These are phyloP conservation scores for Sparus aurata DNA, from an alignment of 2,797 vertebrate species.

Conservation along the genomic window DNA sequence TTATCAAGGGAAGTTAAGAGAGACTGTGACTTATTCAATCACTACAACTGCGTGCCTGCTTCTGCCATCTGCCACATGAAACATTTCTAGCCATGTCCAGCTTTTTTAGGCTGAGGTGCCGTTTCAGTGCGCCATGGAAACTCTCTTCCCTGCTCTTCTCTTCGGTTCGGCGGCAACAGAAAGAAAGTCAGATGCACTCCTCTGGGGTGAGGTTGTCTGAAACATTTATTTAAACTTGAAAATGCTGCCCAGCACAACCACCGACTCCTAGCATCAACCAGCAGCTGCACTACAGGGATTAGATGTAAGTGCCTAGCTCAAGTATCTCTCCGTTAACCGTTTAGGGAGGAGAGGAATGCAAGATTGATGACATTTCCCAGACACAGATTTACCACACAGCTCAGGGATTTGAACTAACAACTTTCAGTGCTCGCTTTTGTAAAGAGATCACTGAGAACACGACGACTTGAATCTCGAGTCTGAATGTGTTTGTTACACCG, in stretches of 20 bases:
- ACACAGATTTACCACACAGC: conserved; percentile 14
- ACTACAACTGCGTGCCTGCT: conserved; percentile 50
- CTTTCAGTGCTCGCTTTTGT: neutral
- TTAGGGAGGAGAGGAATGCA: neutral
- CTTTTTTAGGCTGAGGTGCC: conserved; percentile 35
- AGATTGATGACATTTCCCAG: conserved; percentile 12
- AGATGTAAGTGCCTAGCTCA: conserved; percentile 45
- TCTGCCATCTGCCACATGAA: conserved; percentile 68
- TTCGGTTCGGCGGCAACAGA: conserved; percentile 2
- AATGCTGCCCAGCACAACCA: conserved; percentile 32
- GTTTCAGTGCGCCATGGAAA: conserved; percentile 38
- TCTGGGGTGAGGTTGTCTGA: conserved; percentile 19
- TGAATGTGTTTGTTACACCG: neutral
- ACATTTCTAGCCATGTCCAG: conserved; percentile 42
- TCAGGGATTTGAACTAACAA: conserved; percentile 19
- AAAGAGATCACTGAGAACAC: neutral
- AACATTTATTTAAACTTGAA: conserved; percentile 38
- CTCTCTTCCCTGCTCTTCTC: neutral
- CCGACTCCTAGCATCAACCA: conserved; percentile 9
- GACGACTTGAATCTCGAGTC: neutral
- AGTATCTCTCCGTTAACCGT: conserved; percentile 4
- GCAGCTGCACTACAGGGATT: conserved; percentile 34
- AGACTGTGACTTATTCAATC: conserved; percentile 40
- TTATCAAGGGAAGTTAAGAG: conserved; percentile 34
- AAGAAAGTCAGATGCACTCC: neutral